Conservation (phyloP, 2,113 vertebrate species). For the Mastomys coucha region DNA sequence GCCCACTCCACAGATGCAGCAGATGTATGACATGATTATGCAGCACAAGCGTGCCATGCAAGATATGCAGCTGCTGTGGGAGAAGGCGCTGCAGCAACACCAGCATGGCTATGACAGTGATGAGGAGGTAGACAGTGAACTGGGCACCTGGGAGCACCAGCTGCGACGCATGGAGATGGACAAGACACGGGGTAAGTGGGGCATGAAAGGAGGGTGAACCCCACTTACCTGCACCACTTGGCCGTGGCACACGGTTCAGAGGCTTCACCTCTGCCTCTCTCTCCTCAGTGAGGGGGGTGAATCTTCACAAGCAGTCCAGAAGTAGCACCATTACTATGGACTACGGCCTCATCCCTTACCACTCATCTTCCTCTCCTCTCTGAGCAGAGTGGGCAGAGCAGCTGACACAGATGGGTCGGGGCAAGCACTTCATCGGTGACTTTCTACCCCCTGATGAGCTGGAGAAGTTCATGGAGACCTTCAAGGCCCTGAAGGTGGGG, state of each 20-base stretch:
- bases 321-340: background rate
- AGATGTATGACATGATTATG: conserved; percentile 99
- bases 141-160: conserved; percentile 98
- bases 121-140: conserved; percentile 94
- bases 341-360: rapidly evolving
- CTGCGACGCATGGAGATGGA: conserved; percentile 99
- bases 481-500: conserved; percentile 96
- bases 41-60: conserved; percentile 98
- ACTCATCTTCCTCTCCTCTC: background rate
- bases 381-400: conserved; percentile 97
- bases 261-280: background rate
- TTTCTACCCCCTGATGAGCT: conserved; percentile 97
- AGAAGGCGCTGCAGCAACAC: conserved; percentile 94
- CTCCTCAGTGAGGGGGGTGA: background rate
- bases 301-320: background rate
- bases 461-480: conserved; percentile 99
- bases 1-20: conserved; percentile 92
- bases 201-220: background rate
- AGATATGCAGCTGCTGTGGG: conserved; percentile 98
- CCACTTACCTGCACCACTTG: background rate
- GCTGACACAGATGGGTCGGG: conserved; percentile 98
- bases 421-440: conserved; percentile 98
- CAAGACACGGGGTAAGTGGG: conserved; percentile 92
- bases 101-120: conserved; percentile 98
- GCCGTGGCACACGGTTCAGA: background rate